phyloP scores from a whole-genome alignment of 1,140 invertebrate species.

The Meloidogyne chitwoodi region DNA sequence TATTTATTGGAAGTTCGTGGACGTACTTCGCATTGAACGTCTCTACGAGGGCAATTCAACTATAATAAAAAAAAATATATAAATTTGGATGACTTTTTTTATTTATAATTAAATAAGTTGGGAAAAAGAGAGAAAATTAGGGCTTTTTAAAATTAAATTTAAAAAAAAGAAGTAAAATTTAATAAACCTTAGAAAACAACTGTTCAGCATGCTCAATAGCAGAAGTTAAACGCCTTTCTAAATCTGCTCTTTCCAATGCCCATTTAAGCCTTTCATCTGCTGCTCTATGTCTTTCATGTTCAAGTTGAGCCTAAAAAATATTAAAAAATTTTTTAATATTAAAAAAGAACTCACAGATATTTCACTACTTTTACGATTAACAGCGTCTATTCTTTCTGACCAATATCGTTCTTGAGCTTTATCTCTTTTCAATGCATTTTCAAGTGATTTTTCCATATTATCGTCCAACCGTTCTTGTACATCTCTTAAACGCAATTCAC shows the following conservation, averaged over 20 bases:
- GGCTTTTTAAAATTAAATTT: constrained; percentile 1
- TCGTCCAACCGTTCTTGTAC: constrained; percentile 43
- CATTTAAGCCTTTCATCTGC: constrained; percentile 1
- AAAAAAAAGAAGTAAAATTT: constrained; percentile 3
- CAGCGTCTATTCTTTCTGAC: constrained; percentile 40
- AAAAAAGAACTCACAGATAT: not conserved
- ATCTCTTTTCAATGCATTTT: not conserved
- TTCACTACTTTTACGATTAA: constrained; percentile 23
- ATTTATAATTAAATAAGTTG: too few species aligned
- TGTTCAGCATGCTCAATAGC: constrained; percentile 48
- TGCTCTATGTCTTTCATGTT: not conserved
- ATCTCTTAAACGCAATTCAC: constrained; percentile 45
- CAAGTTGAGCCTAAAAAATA: constrained; percentile 20
- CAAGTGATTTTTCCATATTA: constrained; percentile 2
- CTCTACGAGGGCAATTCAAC: constrained; percentile 36
- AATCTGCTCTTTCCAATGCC: constrained; percentile 39
- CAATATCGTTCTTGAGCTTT: constrained; percentile 45
- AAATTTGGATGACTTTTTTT: too few species aligned
- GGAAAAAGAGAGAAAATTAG: too few species aligned
- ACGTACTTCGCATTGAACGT: constrained; percentile 49
- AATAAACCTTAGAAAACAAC: constrained; percentile 38
- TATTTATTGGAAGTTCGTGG: constrained; percentile 50
- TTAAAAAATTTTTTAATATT: not conserved
- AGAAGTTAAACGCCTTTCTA: constrained; percentile 43
- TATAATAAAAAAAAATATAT: constrained; percentile 5